Evolutionary conservation across 1,140 invertebrate species (phyloP), one percentile per base, ranked within the genome.

Genomic region (Carposina sasakii): DNA sequence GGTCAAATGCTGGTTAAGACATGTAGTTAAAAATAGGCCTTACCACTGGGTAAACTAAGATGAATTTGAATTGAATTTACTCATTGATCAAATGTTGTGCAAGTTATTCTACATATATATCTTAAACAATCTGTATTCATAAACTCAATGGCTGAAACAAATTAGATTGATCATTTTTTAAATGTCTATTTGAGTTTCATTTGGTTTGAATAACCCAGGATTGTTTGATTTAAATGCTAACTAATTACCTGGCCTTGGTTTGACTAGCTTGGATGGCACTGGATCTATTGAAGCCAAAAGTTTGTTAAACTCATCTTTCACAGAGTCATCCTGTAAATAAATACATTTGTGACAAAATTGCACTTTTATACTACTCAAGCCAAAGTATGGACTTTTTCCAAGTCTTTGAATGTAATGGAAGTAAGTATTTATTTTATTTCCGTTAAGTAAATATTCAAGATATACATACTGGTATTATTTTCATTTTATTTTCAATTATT

Each of bases 401-500:
- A n/a, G n/a, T n/a, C n/a, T 34, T n/a, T 2, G 24, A 26, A 26
- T 6, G 19, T 20, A 22, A 2, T 21, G 19, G 9, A 21, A 39
- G 22, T 39, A 21, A 39, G 6, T 39, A 6, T 28, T 6, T 4
- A 19, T 8, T 8, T 9, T 9, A 21, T 21, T 39, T 21, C 13
- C 19, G n/a, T n/a, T n/a, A n/a, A n/a, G n/a, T n/a, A n/a, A n/a
- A n/a, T n/a, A n/a, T n/a, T n/a, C n/a, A n/a, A n/a, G n/a, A n/a
- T 12, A 13, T 45, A 67, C 34, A 54, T 72, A 84, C 84, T 55
- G 70, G 66, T 21, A 79, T 50, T 45, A 86, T 79, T 50, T 66
- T 72, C 71, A 86, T 83, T 57, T 78, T 83, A 43, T 77, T 81
- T 51, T 86, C 84, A 64, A 86, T 77, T 40, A 86, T 86, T 19